Evolutionary conservation across 2,888 invertebrate genomes (phyloP).

Genomic region (Nomada flava): DNA sequence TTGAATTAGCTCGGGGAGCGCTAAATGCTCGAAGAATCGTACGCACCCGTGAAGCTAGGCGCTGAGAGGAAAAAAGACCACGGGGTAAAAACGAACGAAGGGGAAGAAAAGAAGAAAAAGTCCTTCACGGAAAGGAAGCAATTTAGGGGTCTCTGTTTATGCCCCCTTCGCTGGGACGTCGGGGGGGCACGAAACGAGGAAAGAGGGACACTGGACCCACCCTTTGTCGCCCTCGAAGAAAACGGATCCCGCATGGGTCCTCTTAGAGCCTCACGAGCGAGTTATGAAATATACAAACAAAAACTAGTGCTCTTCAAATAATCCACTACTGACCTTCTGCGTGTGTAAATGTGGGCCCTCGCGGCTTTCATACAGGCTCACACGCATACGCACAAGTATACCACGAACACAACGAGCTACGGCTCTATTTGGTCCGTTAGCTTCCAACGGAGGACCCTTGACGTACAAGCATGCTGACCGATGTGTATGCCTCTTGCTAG

Average conservation of each 20-base stretch:
- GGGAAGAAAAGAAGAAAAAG: conserved; percentile 9
- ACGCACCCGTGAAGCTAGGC: conserved; percentile 1
- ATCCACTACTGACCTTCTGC: conserved; percentile 59
- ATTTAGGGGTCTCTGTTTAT: conserved; percentile 75
- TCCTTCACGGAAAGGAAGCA: conserved; percentile 64
- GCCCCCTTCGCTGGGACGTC: conserved; percentile 39
- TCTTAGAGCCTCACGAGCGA: conserved; percentile 70
- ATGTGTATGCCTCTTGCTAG: conserved; percentile 65
- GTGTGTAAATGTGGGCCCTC: neutral
- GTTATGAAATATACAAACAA: conserved; percentile 82
- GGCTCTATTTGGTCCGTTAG: conserved; percentile 81
- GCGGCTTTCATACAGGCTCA: conserved; percentile 31
- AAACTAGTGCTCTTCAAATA: conserved; percentile 76
- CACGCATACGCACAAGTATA: neutral
- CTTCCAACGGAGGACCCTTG: conserved; percentile 74
- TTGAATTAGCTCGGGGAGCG: conserved; percentile 68
- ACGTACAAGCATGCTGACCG: conserved; percentile 41
- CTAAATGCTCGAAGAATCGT: conserved; percentile 62
- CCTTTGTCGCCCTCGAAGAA: conserved; percentile 54
- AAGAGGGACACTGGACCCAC: conserved; percentile 33
- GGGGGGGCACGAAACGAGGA: conserved; percentile 28
- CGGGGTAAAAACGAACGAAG: neutral
- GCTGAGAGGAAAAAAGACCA: neutral
- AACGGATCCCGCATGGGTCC: conserved; percentile 58
- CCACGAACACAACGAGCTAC: conserved; percentile 63